Conservation (phyloP, 2,113 vertebrate species). For the Lichenostomus cassidix region DNA sequence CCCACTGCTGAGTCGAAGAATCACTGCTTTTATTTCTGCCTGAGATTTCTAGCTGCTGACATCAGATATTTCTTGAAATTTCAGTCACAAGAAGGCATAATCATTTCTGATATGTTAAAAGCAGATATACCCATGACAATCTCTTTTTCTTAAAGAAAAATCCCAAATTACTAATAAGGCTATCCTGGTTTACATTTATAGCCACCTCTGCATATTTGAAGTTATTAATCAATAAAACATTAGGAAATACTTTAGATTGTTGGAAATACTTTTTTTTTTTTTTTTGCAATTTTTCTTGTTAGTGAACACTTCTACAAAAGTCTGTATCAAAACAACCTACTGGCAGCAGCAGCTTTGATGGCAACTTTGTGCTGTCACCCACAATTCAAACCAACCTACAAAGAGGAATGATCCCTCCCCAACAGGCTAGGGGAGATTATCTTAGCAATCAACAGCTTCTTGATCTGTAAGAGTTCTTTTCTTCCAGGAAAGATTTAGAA, state of each 20-base stretch:
- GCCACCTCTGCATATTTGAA: not conserved
- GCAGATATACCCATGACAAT: not conserved
- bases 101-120: not conserved
- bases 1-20: not conserved
- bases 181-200: not conserved
- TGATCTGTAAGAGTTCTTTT: not conserved
- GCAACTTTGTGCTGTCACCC: not conserved
- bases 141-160: not conserved
- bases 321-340: not conserved
- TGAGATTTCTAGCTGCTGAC: not conserved
- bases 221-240: not conserved
- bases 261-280: not conserved
- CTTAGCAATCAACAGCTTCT: not conserved
- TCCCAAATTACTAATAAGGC: not conserved
- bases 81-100: not conserved
- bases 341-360: not conserved
- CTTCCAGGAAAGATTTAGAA: not conserved
- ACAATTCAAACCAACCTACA: not conserved
- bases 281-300: not conserved
- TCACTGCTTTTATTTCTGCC: not conserved
- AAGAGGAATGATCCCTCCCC: not conserved
- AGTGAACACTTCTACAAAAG: not conserved
- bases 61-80: not conserved
- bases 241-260: not conserved
- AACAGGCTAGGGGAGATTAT: not conserved